These are phyloP conservation scores for roundworm (Caenorhabditis elegans) DNA, from an alignment of 1,140 invertebrate genomes.

Conservation along the genomic window DNA sequence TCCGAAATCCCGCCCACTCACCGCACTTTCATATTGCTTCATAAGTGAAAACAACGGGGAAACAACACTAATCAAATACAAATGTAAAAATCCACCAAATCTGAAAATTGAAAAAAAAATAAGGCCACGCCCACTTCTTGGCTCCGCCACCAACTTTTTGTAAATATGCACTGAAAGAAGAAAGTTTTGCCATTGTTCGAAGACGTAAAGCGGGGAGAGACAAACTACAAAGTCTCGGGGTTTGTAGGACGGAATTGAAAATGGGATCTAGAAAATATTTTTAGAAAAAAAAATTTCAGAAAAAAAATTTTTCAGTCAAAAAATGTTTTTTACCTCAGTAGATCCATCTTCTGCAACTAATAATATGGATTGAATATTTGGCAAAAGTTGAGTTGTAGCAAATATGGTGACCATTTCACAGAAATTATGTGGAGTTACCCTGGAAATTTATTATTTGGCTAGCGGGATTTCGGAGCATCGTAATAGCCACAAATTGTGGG, in stretches of 20 bases:
- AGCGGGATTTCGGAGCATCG: too few species aligned
- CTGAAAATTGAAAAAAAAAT: not conserved
- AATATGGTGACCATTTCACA: not conserved
- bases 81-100: not conserved
- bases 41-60: too few species aligned
- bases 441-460: too few species aligned
- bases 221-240: not conserved
- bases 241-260: too few species aligned
- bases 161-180: not conserved
- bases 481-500: too few species aligned
- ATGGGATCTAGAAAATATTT: too few species aligned
- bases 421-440: not conserved
- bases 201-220: not conserved
- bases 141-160: constrained; percentile 4
- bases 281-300: too few species aligned
- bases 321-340: too few species aligned
- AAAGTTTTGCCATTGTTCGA: constrained; percentile 32
- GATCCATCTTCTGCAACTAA: not conserved
- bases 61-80: constrained; percentile 17
- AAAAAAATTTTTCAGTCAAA: too few species aligned
- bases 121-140: not conserved
- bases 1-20: too few species aligned
- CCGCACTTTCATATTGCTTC: too few species aligned
- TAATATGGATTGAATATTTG: not conserved
- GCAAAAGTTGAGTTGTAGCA: not conserved